Percentiles rank a stretch among this genome's conserved stretches.
phyloP scores from a whole-genome alignment of 2,797 vertebrate species.

The Hyperoplus lanceolatus region DNA sequence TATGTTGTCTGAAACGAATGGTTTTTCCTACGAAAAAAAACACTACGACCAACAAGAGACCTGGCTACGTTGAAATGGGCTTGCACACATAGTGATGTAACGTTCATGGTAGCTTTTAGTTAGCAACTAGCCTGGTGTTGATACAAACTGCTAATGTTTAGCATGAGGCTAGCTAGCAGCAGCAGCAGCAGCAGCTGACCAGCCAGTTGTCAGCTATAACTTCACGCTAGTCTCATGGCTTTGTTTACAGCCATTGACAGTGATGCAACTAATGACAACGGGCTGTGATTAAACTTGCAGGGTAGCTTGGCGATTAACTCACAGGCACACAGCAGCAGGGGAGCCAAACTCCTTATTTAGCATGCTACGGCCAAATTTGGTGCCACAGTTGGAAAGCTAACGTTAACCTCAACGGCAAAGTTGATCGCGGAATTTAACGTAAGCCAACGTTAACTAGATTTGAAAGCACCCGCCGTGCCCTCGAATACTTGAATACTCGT shows the following conservation, averaged over 20 bases:
- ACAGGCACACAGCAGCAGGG: slow-evolving; percentile 55
- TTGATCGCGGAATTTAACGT: slow-evolving; percentile 68
- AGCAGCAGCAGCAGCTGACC: slow-evolving; percentile 50
- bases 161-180: slow-evolving; percentile 56
- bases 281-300: slow-evolving; percentile 36
- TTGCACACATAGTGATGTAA: not conserved
- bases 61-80: not conserved
- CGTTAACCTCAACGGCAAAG: slow-evolving; percentile 63
- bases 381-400: slow-evolving; percentile 60
- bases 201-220: slow-evolving; percentile 54
- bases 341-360: slow-evolving; percentile 75
- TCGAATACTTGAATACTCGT: slow-evolving; percentile 10
- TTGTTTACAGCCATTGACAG: not conserved
- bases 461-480: slow-evolving; percentile 16
- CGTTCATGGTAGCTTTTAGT: slow-evolving; percentile 44
- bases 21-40: not conserved
- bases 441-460: slow-evolving; percentile 36
- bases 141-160: slow-evolving; percentile 61
- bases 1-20: not conserved
- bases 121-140: slow-evolving; percentile 65
- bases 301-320: slow-evolving; percentile 56
- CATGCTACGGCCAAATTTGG: slow-evolving; percentile 63
- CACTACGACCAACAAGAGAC: not conserved
- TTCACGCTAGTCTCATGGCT: not conserved
- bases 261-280: slow-evolving; percentile 25